Conservation (phyloP, 2,113 vertebrate species). For the Poicephalus gulielmi region DNA sequence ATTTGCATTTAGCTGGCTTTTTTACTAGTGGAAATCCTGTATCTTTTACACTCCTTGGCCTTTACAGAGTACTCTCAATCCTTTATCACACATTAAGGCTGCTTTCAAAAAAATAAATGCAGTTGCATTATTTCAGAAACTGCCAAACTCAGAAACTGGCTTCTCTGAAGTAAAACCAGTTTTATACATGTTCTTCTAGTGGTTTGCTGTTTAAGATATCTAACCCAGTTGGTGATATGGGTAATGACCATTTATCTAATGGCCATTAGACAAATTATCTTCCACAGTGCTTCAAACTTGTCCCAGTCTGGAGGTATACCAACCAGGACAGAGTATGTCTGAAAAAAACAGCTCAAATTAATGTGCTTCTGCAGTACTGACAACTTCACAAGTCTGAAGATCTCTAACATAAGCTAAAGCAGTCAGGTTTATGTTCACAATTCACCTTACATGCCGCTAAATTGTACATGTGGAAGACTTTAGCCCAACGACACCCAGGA, state of each 20-base stretch:
- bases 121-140: not conserved
- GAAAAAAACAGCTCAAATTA: not conserved
- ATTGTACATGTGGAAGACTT: not conserved
- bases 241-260: not conserved
- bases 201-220: not conserved
- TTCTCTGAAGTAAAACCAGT: not conserved
- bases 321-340: not conserved
- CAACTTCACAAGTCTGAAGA: not conserved
- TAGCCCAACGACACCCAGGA: not conserved
- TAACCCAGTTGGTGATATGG: accelerated
- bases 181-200: not conserved
- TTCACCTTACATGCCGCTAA: not conserved
- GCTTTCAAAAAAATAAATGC: not conserved
- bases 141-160: not conserved
- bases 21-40: not conserved
- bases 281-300: not conserved
- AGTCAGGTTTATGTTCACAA: not conserved
- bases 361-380: not conserved
- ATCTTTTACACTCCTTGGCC: not conserved
- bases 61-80: not conserved
- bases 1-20: not conserved
- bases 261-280: not conserved
- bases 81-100: not conserved
- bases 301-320: not conserved
- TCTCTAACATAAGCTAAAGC: not conserved